Conservation (phyloP, 2,888 invertebrate species). For the Homarus gammarus region DNA sequence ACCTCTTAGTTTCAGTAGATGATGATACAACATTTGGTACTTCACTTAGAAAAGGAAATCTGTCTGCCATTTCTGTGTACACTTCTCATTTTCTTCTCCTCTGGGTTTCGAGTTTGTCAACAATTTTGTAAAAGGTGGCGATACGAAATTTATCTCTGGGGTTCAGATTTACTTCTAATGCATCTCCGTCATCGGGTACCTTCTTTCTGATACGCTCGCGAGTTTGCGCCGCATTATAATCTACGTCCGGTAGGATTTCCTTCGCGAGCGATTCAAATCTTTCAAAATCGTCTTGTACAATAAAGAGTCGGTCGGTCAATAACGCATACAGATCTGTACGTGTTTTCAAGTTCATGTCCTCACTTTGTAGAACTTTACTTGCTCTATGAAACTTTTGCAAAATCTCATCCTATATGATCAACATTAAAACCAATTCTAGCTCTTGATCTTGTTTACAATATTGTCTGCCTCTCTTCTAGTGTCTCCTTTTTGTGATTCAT, state of each 20-base stretch:
- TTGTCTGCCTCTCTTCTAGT: slow-evolving; percentile 39
- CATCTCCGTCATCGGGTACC: slow-evolving; percentile 30
- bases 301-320: slow-evolving; percentile 39
- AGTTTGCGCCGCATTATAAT: slow-evolving; percentile 30
- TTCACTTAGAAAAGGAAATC: slow-evolving; percentile 32
- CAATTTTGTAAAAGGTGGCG: slow-evolving; percentile 46
- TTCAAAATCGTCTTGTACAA: slow-evolving; percentile 38
- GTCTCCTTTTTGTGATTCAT: slow-evolving; percentile 52
- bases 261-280: slow-evolving; percentile 33
- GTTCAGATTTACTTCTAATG: slow-evolving; percentile 16
- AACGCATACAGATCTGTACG: slow-evolving; percentile 43
- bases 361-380: slow-evolving; percentile 53
- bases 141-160: slow-evolving; percentile 38
- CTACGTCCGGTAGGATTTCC: slow-evolving; percentile 39
- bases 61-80: slow-evolving; percentile 31
- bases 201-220: slow-evolving; percentile 38
- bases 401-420: slow-evolving; percentile 52
- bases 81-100: slow-evolving; percentile 46
- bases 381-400: slow-evolving; percentile 55
- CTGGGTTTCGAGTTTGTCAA: slow-evolving; percentile 45
- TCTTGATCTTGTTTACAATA: slow-evolving; percentile 58
- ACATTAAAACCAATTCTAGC: slow-evolving; percentile 56
- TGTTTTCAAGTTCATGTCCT: slow-evolving; percentile 53
- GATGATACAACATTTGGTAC: slow-evolving; percentile 22
- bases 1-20: too few species aligned